Conservation (phyloP, 2,888 invertebrate genomes). For the Blera fallax region DNA sequence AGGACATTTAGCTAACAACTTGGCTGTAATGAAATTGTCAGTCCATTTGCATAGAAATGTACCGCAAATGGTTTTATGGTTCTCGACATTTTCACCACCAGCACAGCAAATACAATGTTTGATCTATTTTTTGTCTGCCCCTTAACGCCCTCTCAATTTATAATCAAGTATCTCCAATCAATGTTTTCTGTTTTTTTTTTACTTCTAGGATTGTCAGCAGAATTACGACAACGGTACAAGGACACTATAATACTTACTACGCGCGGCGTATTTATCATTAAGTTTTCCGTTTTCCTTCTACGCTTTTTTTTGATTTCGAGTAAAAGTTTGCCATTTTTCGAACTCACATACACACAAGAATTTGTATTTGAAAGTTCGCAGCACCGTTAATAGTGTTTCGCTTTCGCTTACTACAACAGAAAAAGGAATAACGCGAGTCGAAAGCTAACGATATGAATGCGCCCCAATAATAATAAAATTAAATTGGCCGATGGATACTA, state of each 20-base stretch:
- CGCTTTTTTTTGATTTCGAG: conserved; percentile 5
- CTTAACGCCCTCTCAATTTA: conserved; percentile 38
- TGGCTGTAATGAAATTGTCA: conserved; percentile 52
- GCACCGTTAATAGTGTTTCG: conserved; percentile 52
- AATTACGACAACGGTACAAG: conserved; percentile 39
- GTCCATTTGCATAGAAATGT: conserved; percentile 63
- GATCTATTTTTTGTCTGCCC: conserved; percentile 32
- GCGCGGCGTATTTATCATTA: conserved; percentile 37
- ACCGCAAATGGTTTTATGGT: conserved; percentile 52
- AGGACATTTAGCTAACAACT: conserved; percentile 41
- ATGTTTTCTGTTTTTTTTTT: conserved; percentile 28
- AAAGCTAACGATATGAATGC: conserved; percentile 63
- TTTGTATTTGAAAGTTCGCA: conserved; percentile 53
- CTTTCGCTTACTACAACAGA: conserved; percentile 53
- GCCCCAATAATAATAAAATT: conserved; percentile 72
- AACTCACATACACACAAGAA: conserved; percentile 1
- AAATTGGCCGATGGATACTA: conserved; percentile 66
- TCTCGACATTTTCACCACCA: conserved; percentile 19
- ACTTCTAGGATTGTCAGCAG: conserved; percentile 33
- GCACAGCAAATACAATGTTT: conserved; percentile 25
- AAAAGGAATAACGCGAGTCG: conserved; percentile 53
- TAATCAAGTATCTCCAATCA: conserved; percentile 66
- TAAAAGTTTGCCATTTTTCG: neutral
- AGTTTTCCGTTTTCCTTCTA: conserved; percentile 9
- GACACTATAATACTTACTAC: conserved; percentile 19